phyloP scores from a whole-genome alignment of 2,113 vertebrate species.

The Chauna torquata region DNA sequence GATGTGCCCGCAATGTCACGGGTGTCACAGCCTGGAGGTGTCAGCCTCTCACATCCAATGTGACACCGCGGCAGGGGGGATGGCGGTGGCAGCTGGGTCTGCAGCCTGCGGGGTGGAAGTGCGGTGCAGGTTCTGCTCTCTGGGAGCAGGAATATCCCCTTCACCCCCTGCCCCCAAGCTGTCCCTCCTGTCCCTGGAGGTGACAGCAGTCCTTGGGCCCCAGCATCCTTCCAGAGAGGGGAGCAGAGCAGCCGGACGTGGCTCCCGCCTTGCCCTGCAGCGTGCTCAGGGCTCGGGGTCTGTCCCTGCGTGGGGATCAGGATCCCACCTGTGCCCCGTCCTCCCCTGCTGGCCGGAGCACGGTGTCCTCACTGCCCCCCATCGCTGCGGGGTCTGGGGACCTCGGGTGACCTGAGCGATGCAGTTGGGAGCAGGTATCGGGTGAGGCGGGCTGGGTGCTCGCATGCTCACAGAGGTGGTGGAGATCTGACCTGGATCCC shows the following conservation, averaged over 20 bases:
- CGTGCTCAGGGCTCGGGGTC: fast-evolving
- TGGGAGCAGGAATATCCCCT: too few species aligned
- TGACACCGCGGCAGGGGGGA: fast-evolving
- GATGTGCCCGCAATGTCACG: neutral
- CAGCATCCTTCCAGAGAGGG: neutral
- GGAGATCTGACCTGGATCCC: neutral
- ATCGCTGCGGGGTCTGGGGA: fast-evolving
- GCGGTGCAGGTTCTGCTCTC: fast-evolving
- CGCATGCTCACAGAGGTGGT: fast-evolving
- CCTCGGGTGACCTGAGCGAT: neutral
- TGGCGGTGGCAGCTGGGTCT: fast-evolving
- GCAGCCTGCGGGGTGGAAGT: fast-evolving
- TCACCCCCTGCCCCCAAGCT: neutral
- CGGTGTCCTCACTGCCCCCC: neutral
- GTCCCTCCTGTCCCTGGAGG: neutral
- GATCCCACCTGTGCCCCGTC: fast-evolving
- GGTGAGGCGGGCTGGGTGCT: fast-evolving
- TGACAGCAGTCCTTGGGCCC: neutral
- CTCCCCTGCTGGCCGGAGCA: neutral
- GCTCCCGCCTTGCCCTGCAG: neutral
- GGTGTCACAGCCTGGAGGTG: neutral
- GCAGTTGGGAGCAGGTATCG: neutral
- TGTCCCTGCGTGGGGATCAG: neutral
- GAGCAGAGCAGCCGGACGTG: neutral
- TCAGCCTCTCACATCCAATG: neutral